Conservation (phyloP, 2,888 invertebrate genomes). For the Labia minor region DNA sequence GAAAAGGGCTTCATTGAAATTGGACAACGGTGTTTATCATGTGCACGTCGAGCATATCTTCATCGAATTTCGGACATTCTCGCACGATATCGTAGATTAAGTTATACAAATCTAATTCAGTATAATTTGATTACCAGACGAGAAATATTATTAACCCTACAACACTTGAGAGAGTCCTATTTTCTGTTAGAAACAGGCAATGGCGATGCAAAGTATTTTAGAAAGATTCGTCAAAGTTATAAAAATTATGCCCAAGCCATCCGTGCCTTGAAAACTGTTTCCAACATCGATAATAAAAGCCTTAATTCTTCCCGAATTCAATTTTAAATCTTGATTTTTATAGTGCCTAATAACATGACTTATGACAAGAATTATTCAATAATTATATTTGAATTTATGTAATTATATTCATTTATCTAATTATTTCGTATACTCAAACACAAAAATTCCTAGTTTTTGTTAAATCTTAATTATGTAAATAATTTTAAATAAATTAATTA, state of each 20-base stretch:
- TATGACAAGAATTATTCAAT: too few species aligned
- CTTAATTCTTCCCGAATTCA: too few species aligned
- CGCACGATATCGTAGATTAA: not conserved
- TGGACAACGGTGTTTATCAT: not conserved
- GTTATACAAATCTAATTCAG: not conserved
- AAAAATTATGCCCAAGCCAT: not conserved
- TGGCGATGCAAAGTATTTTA: not conserved
- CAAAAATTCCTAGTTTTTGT: too few species aligned
- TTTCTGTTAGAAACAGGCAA: not conserved
- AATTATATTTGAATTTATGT: too few species aligned
- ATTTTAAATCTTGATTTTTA: too few species aligned
- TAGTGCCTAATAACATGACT: too few species aligned
- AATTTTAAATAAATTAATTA: too few species aligned
- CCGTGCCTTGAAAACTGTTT: not conserved
- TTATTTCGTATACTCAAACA: too few species aligned
- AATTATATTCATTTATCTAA: too few species aligned
- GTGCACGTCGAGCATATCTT: not conserved
- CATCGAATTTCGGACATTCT: not conserved
- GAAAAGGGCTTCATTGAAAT: too few species aligned
- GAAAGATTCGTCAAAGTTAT: not conserved
- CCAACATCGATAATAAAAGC: not conserved
- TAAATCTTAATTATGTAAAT: too few species aligned
- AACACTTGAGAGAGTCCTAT: not conserved
- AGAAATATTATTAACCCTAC: not conserved
- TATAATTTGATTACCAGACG: not conserved